Conservation (phyloP, 2,888 invertebrate genomes). For the Leptopilina syphax region DNA sequence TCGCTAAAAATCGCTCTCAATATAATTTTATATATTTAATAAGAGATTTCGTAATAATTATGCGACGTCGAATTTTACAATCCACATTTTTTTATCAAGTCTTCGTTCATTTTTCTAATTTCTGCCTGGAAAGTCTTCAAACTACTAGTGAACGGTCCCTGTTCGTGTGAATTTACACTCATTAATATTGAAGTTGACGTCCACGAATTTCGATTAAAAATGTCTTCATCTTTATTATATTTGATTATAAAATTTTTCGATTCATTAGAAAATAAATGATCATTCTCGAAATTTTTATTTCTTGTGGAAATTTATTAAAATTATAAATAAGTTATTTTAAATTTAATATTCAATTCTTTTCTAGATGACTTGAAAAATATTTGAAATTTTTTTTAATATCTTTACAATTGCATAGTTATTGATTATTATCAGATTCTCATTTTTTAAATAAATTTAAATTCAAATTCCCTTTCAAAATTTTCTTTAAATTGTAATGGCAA, state of each 20-base stretch:
- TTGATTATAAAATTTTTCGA: background rate
- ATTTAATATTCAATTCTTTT: no score
- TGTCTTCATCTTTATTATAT: slow-evolving; percentile 13
- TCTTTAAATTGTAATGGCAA: no score
- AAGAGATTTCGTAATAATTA: slow-evolving; percentile 20
- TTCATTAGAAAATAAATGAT: background rate
- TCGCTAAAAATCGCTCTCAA: slow-evolving; percentile 51
- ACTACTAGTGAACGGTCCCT: slow-evolving; percentile 46
- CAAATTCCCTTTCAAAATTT: no score
- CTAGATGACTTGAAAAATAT: no score
- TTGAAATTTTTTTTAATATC: no score
- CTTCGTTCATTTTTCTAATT: background rate
- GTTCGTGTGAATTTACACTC: slow-evolving; percentile 8
- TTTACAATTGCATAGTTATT: no score
- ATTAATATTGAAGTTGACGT: slow-evolving; percentile 22
- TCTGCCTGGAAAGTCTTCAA: slow-evolving; percentile 33
- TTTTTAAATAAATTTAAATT: no score
- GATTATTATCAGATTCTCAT: no score
- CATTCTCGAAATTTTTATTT: slow-evolving; percentile 12
- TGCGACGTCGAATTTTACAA: background rate
- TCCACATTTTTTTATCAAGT: no score
- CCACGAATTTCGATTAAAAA: slow-evolving; percentile 5
- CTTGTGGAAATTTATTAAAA: background rate
- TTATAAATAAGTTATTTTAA: background rate
- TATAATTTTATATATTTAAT: slow-evolving; percentile 12